phyloP scores from a whole-genome alignment of 1,140 invertebrate species.

The Heliconius nattereri region DNA sequence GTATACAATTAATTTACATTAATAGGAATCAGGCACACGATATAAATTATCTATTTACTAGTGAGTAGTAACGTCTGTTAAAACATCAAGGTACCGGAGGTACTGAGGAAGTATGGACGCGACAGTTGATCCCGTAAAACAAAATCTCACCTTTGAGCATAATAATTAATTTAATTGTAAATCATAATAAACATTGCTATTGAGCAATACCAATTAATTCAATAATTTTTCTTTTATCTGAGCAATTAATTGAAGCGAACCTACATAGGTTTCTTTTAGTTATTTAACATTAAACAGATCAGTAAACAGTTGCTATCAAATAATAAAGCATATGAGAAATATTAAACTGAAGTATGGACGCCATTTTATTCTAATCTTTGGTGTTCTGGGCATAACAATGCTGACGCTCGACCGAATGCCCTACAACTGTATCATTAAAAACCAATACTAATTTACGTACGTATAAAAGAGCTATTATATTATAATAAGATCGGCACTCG shows the following conservation, averaged over 20 bases:
- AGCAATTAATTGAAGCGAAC: too few relatives aligned
- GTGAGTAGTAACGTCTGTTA: slow-evolving; percentile 57
- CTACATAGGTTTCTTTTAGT: too few relatives aligned
- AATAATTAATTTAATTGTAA: slow-evolving; percentile 51
- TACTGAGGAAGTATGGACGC: slow-evolving; percentile 14
- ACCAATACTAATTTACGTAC: slow-evolving; percentile 36
- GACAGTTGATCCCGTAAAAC: slow-evolving; percentile 58
- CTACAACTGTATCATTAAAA: slow-evolving; percentile 39
- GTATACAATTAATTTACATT: slow-evolving; percentile 77
- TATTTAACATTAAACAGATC: slow-evolving; percentile 30
- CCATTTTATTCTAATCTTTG: slow-evolving; percentile 78
- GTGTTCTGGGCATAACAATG: slow-evolving; percentile 72
- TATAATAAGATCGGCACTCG: slow-evolving; percentile 48
- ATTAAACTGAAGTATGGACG: slow-evolving; percentile 59
- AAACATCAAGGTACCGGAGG: slow-evolving; percentile 37
- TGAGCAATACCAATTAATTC: slow-evolving; percentile 62
- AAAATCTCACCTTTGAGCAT: slow-evolving; percentile 75
- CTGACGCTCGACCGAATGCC: slow-evolving; percentile 56
- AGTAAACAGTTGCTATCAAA: slow-evolving; percentile 21
- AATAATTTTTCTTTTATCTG: slow-evolving; percentile 49
- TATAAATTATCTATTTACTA: slow-evolving; percentile 65
- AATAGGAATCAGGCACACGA: slow-evolving; percentile 80
- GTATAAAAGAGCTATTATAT: slow-evolving; percentile 34
- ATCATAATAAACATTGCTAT: slow-evolving; percentile 65
- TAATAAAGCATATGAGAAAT: slow-evolving; percentile 34